Base-by-base conservation (phyloP, 2,888 invertebrate species). In the Tenodera sinensis region DNA sequence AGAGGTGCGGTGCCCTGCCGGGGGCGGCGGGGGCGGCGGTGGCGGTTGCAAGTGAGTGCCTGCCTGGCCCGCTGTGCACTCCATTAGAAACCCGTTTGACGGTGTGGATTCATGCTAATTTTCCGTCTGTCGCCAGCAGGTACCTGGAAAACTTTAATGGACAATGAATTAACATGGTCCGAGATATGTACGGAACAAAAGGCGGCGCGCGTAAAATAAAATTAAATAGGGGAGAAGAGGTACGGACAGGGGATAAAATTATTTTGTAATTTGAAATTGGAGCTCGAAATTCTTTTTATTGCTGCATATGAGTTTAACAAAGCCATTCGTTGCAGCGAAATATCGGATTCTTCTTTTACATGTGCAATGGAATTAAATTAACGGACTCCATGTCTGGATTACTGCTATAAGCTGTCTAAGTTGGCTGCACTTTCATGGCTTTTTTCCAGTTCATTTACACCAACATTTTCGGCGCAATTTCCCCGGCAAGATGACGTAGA, bases 91-190 rank as follows among this genome's bases (percentile, higher is more conserved):
- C 2, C 20, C 14, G 54, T 54, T 20, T n/a, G n/a, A n/a, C n/a
- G n/a, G n/a, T n/a, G 54, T 4, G 20, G 20, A 4, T 4, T 1
- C 1, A 20, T 71, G 54, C 54, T 71, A 71, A 71, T 71, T 71
- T 71, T 4, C 54, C 15, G 25, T 25, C 54, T 71, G 54, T 71
- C 54, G 54, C 54, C 54, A 71, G 54, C 54, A 71, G 54, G 54
- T 71, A 71, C 20, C 54, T 4, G 71, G 83, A 87, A 87, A 87
- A 87, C 87, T 87, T 87, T 87, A 87, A 87, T 87, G 87, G 87
- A 83, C 87, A 34, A 87, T 87, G 87, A 87, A 87, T 87, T 87
- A 83, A 82, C 54, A 71, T 4, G 25, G 54, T 2, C 4, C 4
- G 54, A 71, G 20, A 71, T 20, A 20, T 20, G 3, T 71, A 0